Evolutionary conservation across 2,113 vertebrate species (phyloP).

Genomic region (Myiozetetes cayanensis): DNA sequence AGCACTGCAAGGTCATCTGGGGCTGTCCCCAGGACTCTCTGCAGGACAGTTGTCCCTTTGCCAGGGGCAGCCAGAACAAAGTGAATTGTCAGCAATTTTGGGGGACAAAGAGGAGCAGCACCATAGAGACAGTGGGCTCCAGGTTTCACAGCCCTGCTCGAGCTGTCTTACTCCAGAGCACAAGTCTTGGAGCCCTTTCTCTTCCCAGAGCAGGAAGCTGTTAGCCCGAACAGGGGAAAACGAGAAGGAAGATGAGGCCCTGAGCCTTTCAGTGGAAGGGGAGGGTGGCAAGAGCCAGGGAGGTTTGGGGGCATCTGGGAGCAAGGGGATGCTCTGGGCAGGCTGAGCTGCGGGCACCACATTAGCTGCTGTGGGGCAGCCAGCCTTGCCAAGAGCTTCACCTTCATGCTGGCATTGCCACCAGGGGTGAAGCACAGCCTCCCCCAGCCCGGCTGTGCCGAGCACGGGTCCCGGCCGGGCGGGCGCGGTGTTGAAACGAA

Average conservation of each 20-base stretch:
- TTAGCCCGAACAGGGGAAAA: not conserved
- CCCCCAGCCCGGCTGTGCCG: not conserved
- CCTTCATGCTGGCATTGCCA: accelerated
- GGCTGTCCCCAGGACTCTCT: not conserved
- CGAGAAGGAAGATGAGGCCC: not conserved
- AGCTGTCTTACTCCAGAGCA: not conserved
- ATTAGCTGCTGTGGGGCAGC: not conserved
- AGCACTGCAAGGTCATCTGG: accelerated
- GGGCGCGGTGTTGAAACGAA: not conserved
- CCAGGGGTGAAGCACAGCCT: accelerated
- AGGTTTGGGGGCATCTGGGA: not conserved
- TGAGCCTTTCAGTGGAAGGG: not conserved
- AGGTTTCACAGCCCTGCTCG: accelerated
- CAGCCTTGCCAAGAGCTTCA: accelerated
- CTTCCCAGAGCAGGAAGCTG: not conserved
- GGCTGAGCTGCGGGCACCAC: not conserved
- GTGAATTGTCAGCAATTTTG: not conserved
- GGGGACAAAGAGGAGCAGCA: not conserved
- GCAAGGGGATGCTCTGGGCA: not conserved
- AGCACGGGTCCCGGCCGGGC: not conserved
- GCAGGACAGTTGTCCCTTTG: not conserved
- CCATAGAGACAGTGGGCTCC: accelerated
- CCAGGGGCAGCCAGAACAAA: not conserved
- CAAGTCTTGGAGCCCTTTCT: not conserved
- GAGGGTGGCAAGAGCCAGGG: not conserved